Percentiles rank a stretch among this genome's conserved stretches.
Evolutionary conservation across 2,113 vertebrate species (phyloP).

Genomic region (Rhinichthys klamathensis): DNA sequence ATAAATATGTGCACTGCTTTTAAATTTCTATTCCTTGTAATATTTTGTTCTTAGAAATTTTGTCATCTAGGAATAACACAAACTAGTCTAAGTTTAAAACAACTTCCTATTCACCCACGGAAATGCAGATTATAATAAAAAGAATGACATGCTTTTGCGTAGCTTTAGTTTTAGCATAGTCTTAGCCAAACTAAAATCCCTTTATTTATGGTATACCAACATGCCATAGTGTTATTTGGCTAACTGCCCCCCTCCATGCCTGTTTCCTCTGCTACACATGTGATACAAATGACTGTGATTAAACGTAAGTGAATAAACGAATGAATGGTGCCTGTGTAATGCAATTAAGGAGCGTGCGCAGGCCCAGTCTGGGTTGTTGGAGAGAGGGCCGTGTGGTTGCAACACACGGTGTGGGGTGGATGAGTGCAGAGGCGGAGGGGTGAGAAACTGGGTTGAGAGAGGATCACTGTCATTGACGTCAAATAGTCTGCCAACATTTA

Average conservation of each 20-base stretch:
- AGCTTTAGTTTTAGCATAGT: no score
- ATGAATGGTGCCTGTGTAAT: constrained; percentile 59
- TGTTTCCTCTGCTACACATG: constrained; percentile 48
- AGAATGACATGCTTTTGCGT: neutral
- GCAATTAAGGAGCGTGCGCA: constrained; percentile 49
- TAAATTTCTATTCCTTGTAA: neutral
- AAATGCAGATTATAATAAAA: neutral
- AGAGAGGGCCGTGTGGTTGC: constrained; percentile 14
- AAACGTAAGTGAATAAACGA: constrained; percentile 60
- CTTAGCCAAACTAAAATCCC: neutral
- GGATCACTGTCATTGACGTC: constrained; percentile 64
- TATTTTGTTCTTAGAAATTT: neutral
- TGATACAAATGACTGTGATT: constrained; percentile 61
- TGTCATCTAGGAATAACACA: neutral
- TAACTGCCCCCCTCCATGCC: neutral
- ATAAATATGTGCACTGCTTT: neutral
- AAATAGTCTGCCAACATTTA: constrained; percentile 57
- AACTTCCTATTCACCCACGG: neutral
- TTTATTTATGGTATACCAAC: constrained; percentile 14
- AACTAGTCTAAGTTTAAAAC: neutral
- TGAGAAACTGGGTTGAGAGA: constrained; percentile 38
- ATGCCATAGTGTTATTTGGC: constrained; percentile 22
- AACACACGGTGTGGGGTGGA: neutral
- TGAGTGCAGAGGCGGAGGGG: constrained; percentile 2
- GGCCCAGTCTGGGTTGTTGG: constrained; percentile 31